Percentiles rank a stretch among this genome's conserved stretches.
phyloP scores from a whole-genome alignment of 2,888 invertebrate species.

The Dicyrtoma fusca region DNA sequence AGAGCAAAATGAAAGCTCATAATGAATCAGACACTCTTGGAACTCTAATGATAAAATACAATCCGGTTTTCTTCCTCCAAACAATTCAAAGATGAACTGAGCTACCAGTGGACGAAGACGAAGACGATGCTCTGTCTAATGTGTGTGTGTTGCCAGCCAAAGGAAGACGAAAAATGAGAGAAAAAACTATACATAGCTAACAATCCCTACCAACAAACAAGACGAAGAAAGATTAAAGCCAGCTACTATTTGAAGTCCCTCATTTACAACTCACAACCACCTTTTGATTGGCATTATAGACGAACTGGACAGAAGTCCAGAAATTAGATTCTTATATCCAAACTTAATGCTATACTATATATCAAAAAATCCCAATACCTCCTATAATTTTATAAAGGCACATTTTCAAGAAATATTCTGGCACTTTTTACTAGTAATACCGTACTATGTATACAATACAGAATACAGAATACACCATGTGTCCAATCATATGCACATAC shows the following conservation, averaged over 20 bases:
- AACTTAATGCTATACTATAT: too few species aligned
- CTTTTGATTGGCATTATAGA: slow-evolving; percentile 11
- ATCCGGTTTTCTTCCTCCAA: slow-evolving; percentile 41
- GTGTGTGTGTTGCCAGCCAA: slow-evolving; percentile 11
- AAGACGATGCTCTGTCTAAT: too few species aligned
- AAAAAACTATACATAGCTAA: slow-evolving; percentile 5
- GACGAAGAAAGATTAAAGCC: too few species aligned
- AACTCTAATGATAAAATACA: slow-evolving; percentile 45
- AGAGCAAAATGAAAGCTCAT: slow-evolving; percentile 31
- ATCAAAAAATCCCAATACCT: not conserved
- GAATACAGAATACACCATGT: not conserved
- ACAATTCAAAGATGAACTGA: slow-evolving; percentile 14
- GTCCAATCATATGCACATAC: not conserved
- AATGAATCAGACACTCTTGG: slow-evolving; percentile 41
- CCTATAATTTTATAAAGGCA: too few species aligned
- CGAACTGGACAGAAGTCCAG: slow-evolving; percentile 20
- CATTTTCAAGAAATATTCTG: not conserved
- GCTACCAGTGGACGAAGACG: not conserved
- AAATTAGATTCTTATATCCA: not conserved
- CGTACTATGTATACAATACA: not conserved
- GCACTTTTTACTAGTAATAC: not conserved
- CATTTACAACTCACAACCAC: too few species aligned
- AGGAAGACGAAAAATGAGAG: slow-evolving; percentile 16
- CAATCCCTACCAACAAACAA: too few species aligned
- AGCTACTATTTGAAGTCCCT: not conserved